Evolutionary conservation across 1,140 invertebrate species (phyloP).

Genomic region (Octopus bimaculoides): DNA sequence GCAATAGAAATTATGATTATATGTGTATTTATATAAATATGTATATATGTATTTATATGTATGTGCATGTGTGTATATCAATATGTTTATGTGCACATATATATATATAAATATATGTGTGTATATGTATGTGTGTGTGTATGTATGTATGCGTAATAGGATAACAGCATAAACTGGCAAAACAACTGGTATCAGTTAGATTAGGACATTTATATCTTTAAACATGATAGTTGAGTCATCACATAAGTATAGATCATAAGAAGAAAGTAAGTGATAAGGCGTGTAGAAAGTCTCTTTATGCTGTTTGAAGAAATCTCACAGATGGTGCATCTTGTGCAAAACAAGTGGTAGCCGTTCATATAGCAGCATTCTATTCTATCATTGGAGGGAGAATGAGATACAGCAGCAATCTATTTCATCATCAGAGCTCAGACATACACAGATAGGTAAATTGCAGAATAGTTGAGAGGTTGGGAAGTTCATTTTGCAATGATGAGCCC

Average conservation of each 20-base stretch:
- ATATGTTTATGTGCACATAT: constrained; percentile 5
- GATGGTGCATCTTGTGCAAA: background rate
- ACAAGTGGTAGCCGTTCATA: background rate
- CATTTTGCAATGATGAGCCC: too few relatives aligned
- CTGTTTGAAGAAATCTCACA: background rate
- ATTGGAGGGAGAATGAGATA: too few relatives aligned
- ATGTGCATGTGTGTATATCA: constrained; percentile 7
- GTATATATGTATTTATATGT: constrained; percentile 10
- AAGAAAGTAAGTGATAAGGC: background rate
- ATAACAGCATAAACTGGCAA: background rate
- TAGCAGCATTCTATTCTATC: too few relatives aligned
- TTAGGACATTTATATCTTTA: background rate
- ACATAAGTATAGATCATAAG: background rate
- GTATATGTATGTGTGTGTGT: constrained; percentile 10
- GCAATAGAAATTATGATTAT: background rate
- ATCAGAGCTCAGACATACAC: too few relatives aligned
- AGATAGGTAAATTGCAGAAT: too few relatives aligned
- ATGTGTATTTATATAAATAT: background rate
- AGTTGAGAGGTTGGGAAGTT: too few relatives aligned
- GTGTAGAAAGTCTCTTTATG: background rate
- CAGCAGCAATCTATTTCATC: too few relatives aligned
- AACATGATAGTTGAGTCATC: background rate
- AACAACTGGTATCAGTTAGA: background rate
- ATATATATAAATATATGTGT: background rate
- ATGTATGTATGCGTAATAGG: constrained; percentile 11